Conservation (phyloP, 2,888 invertebrate species). For the Idaea biselata region DNA sequence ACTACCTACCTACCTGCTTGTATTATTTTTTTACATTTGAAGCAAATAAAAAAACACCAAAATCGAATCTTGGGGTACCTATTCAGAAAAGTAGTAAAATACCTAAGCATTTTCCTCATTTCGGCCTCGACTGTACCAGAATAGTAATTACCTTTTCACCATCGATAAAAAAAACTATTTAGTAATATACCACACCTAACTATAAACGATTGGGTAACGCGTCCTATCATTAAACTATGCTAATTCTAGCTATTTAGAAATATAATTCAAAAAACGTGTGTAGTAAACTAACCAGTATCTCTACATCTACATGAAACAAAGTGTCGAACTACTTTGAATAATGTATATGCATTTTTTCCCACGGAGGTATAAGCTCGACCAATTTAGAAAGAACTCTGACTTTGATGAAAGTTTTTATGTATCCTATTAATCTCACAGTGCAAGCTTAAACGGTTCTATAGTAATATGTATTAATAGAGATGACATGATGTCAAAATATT, state of each 20-base stretch:
- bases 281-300: conserved; percentile 39
- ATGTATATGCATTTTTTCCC: conserved; percentile 45
- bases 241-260: conserved; percentile 27
- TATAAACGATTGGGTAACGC: neutral
- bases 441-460: conserved; percentile 34
- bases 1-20: too few relatives aligned
- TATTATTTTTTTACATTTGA: too few relatives aligned
- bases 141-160: neutral
- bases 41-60: too few relatives aligned
- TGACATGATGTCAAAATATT: conserved; percentile 64
- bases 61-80: too few relatives aligned
- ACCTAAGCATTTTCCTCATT: neutral
- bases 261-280: conserved; percentile 46
- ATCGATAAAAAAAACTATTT: neutral
- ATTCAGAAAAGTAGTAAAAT: too few relatives aligned
- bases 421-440: conserved; percentile 23
- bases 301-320: conserved; percentile 39
- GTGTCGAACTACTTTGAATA: conserved; percentile 36
- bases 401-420: conserved; percentile 10
- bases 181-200: too few relatives aligned
- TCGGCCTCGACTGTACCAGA: neutral
- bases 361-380: conserved; percentile 35
- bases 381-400: conserved; percentile 25
- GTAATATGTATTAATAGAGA: conserved; percentile 52
- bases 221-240: neutral